Conservation (phyloP, 2,113 vertebrate species). For the Silurus glanis region DNA sequence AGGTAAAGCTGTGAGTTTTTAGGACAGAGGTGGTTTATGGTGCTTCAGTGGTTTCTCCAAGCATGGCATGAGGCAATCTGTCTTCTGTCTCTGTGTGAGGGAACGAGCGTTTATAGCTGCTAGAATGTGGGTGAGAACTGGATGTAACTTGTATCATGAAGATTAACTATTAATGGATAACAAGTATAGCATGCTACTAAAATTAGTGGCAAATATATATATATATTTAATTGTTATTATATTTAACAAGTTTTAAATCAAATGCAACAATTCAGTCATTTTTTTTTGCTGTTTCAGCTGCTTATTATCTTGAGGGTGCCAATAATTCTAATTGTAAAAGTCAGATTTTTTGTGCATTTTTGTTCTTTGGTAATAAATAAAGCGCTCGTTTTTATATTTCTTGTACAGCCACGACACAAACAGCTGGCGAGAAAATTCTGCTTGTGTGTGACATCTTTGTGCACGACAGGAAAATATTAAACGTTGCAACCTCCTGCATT, state of each 20-base stretch:
- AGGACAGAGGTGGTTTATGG: not conserved
- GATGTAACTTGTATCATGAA: not conserved
- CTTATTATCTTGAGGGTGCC: no score
- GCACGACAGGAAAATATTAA: not conserved
- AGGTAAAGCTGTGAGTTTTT: not conserved
- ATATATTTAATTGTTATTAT: no score
- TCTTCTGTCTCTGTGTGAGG: not conserved
- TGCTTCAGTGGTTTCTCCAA: no score
- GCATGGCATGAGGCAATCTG: not conserved
- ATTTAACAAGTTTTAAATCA: no score
- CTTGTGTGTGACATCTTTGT: not conserved
- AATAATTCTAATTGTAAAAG: not conserved
- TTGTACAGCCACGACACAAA: not conserved
- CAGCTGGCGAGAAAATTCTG: not conserved
- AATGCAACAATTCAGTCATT: no score
- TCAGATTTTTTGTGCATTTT: not conserved
- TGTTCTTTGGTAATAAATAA: not conserved
- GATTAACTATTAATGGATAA: not conserved
- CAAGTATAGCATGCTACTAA: not conserved
- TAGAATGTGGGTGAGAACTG: not conserved
- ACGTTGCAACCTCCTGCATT: not conserved
- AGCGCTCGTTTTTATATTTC: not conserved
- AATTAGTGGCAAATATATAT: no score
- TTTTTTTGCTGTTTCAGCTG: no score
- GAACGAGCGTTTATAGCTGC: not conserved